Base-by-base conservation (phyloP, 2,113 vertebrate species). In the Amia ocellicauda region DNA sequence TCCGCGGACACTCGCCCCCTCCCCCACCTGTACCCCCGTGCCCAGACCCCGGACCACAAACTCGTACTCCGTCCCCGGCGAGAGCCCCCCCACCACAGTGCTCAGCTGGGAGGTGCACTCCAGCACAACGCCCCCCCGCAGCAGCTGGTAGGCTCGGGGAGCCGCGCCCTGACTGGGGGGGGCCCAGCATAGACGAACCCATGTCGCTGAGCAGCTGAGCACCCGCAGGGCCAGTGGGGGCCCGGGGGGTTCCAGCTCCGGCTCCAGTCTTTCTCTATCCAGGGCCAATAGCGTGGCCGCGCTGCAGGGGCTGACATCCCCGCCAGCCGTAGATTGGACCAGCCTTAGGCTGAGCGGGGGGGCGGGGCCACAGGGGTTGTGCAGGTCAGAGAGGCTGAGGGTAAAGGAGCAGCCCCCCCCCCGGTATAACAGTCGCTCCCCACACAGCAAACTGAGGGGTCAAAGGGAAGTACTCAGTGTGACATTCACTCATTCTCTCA, bases 111-210 rank as follows among this genome's bases (percentile, higher is more conserved):
- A 42, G 1, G 73, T 80, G 8, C 59, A 72, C 16, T 75, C 74
- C 49, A 82, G 58, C 9, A 66, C 43, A 9, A 16, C 19, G 26
- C 74, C 63, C 3, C 64, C 68, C 8, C 55, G 51, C 22, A 70
- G 73, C 45, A 83, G 63, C 7, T 67, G 55, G 22, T 80, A 83
- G 11, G 55, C 63, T 41, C 55, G 69, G 28, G 64, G 20, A 22
- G 68, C 69, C 14, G 58, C 13, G 16, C 53, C 41, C 7, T 59
- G 63, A 0, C 58, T 36, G 2, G 80, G 80, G 3, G 69, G 74
- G 1, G 27, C 59, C 81, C 81, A 82, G 16, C 68, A 64, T 49
- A 83, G 49, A 24, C 52, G 72, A n/a, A 76, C 63, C 52, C 76
- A 70, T 3, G 76, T 78, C 0, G 74, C 43, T 7, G 73, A 80